Percentiles rank a stretch among this genome's conserved stretches.
Conservation (phyloP, 2,888 invertebrate species). For the Ichneumoninae sp. region DNA sequence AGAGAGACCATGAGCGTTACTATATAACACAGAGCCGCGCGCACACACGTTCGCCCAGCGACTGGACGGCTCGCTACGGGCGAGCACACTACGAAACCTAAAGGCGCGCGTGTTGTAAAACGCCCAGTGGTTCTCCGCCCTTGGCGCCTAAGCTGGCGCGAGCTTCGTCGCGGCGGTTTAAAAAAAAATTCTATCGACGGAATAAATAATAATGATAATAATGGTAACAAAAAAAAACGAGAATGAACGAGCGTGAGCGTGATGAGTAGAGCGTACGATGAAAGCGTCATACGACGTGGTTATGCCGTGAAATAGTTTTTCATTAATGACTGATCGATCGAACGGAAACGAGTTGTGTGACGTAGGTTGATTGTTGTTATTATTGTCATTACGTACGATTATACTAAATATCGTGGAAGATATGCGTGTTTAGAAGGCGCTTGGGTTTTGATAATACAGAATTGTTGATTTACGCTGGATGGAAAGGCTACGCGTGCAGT, state of each 20-base stretch:
- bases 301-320: no score
- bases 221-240: not conserved
- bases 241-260: not conserved
- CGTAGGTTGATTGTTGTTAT: constrained; percentile 2
- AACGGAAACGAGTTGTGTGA: not conserved
- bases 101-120: constrained; percentile 5
- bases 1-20: not conserved
- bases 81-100: constrained; percentile 2
- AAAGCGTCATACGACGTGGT: no score
- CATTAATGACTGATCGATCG: not conserved
- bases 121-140: constrained; percentile 29
- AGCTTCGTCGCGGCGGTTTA: not conserved
- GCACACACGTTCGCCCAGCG: not conserved
- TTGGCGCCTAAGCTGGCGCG: not conserved
- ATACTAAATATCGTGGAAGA: not conserved
- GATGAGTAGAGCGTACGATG: not conserved
- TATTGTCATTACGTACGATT: constrained; percentile 18
- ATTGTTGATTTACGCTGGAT: not conserved
- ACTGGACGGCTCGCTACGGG: not conserved
- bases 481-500: not conserved
- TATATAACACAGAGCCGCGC: constrained; percentile 15
- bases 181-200: not conserved
- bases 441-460: not conserved
- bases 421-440: not conserved
- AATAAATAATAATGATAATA: not conserved